Percentiles rank a stretch among this genome's conserved stretches.
Evolutionary conservation across 2,888 invertebrate genomes (phyloP).

Genomic region (Mechanitis mazaeus): DNA sequence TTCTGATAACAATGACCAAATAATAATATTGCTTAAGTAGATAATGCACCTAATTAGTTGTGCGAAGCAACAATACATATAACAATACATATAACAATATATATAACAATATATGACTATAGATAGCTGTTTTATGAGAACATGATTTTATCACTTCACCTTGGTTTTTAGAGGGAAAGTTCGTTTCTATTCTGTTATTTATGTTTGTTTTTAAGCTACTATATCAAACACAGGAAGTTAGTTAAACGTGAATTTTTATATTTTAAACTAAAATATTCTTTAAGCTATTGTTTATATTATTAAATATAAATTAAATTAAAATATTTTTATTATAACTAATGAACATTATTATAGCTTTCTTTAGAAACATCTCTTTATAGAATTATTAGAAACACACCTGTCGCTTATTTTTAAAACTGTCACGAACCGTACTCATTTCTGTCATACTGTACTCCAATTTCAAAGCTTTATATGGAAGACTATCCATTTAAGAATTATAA

Average conservation of each 20-base stretch:
- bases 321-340: too few relatives aligned
- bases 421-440: constrained; percentile 47
- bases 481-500: constrained; percentile 30
- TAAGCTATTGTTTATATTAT: too few relatives aligned
- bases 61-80: constrained; percentile 14
- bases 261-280: too few relatives aligned
- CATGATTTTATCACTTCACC: background rate
- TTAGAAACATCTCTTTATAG: constrained; percentile 8
- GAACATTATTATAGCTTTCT: background rate
- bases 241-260: too few relatives aligned
- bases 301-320: too few relatives aligned
- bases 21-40: constrained; percentile 34
- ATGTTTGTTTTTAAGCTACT: too few relatives aligned
- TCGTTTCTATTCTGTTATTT: background rate
- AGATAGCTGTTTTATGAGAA: background rate
- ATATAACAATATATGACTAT: background rate
- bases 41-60: constrained; percentile 21
- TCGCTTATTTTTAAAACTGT: constrained; percentile 51
- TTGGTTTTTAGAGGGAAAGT: background rate
- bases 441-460: constrained; percentile 42
- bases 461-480: constrained; percentile 29
- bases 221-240: too few relatives aligned
- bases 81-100: background rate
- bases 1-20: constrained; percentile 30
- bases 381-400: constrained; percentile 37